A percentile compares a stretch with the other conserved stretches of the same genome.
These are phyloP conservation scores for Sinocyclocheilus anophthalmus DNA, from an alignment of 2,113 vertebrate species.

Conservation along the genomic window DNA sequence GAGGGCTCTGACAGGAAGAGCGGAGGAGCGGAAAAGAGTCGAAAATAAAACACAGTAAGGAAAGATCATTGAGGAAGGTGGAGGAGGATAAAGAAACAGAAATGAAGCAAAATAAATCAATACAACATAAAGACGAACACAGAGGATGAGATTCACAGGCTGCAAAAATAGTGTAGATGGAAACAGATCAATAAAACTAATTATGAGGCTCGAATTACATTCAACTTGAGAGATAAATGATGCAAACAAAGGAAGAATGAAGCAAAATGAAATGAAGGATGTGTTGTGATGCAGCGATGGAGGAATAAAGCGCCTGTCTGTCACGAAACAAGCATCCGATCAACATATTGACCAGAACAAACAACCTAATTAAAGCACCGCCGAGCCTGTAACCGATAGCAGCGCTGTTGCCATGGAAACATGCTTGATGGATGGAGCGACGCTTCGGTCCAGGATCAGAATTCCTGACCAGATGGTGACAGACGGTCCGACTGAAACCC, in stretches of 20 bases:
- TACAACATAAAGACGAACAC: conserved; percentile 56
- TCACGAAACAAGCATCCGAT: conserved; percentile 49
- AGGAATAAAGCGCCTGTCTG: not conserved
- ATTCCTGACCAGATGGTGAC: conserved; percentile 48
- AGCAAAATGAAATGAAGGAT: conserved; percentile 44
- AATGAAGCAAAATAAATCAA: conserved; percentile 58
- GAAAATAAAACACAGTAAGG: conserved; percentile 59
- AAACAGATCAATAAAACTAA: conserved; percentile 57
- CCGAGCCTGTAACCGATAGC: conserved; percentile 65
- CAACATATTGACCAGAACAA: conserved; percentile 65
- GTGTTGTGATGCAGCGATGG: not conserved
- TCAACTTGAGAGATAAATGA: conserved; percentile 38
- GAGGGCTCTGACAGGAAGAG: conserved; percentile 83
- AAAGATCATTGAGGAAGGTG: conserved; percentile 76
- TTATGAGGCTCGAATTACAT: conserved; percentile 42
- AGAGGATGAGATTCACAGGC: conserved; percentile 46
- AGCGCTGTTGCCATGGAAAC: conserved; percentile 61
- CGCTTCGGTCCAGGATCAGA: conserved; percentile 38
- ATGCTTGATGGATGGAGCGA: conserved; percentile 32
- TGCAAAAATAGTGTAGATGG: not conserved
- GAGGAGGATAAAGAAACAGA: conserved; percentile 65
- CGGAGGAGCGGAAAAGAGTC: conserved; percentile 41
- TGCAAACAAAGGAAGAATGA: conserved; percentile 55
- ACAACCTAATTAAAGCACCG: conserved; percentile 73
- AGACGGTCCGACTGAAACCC: not conserved